phyloP scores from a whole-genome alignment of 2,888 invertebrate genomes.

The Chromoteleia sp. region DNA sequence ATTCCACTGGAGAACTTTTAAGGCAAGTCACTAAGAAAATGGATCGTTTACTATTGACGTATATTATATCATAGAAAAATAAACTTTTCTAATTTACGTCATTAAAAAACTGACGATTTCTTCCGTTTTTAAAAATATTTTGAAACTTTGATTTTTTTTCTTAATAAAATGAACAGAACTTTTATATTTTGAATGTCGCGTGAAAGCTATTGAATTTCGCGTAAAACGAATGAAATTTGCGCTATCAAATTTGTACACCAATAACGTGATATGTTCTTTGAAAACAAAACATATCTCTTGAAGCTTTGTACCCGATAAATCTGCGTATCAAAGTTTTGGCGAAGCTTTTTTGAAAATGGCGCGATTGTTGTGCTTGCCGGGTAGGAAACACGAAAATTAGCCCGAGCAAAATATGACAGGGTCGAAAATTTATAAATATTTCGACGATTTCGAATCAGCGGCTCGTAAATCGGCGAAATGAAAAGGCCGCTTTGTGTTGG shows the following conservation, averaged over 20 bases:
- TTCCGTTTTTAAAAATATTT: no score
- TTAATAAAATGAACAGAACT: no score
- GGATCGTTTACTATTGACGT: no score
- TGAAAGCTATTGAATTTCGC: constrained; percentile 20
- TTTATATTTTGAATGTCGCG: no score
- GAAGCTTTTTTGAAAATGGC: constrained; percentile 3
- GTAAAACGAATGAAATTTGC: constrained; percentile 15
- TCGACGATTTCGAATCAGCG: constrained; percentile 9
- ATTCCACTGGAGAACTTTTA: constrained; percentile 6
- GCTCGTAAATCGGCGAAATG: constrained; percentile 24
- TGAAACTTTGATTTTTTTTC: no score
- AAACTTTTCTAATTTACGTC: no score
- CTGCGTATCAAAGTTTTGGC: constrained; percentile 25
- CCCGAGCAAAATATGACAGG: neutral
- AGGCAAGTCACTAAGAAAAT: neutral
- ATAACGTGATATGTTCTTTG: constrained; percentile 13
- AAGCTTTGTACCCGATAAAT: constrained; percentile 30
- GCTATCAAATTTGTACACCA: constrained; percentile 19
- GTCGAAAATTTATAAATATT: neutral
- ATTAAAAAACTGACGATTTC: no score
- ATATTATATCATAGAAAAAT: no score
- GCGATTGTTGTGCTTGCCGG: neutral
- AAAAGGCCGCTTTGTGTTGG: constrained; percentile 22
- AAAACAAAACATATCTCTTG: constrained; percentile 24
- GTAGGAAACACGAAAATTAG: constrained; percentile 4